A percentile compares a stretch with the other conserved stretches of the same genome.
Evolutionary conservation across 2,113 vertebrate species (phyloP).

Genomic region (Panthera tigris): DNA sequence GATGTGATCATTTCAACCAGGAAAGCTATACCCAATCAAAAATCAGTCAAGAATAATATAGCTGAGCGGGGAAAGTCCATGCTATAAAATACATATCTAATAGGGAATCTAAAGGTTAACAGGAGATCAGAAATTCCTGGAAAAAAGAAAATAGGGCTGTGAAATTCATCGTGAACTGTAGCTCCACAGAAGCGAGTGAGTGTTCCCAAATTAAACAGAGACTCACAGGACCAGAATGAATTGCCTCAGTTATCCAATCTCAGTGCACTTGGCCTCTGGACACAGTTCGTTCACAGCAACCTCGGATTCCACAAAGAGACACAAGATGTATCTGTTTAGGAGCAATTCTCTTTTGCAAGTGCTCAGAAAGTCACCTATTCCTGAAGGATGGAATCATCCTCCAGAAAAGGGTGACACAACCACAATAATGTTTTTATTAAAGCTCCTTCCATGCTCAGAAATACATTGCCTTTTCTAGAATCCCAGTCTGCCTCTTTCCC

Average conservation of each 20-base stretch:
- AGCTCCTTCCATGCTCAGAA: neutral
- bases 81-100: neutral
- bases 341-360: neutral
- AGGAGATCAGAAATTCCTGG: neutral
- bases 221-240: neutral
- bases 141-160: neutral
- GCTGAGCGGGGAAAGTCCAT: neutral
- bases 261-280: no score
- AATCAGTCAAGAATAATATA: neutral
- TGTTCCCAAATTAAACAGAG: neutral
- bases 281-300: neutral
- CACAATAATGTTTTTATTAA: neutral
- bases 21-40: neutral
- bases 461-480: neutral
- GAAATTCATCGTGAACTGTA: neutral
- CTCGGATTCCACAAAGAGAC: neutral
- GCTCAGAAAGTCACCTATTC: neutral
- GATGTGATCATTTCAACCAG: neutral
- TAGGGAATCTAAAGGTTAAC: neutral
- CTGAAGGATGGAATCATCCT: neutral
- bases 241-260: neutral
- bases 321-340: neutral
- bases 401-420: neutral
- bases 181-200: neutral
- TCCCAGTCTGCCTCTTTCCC: neutral